Evolutionary conservation across 2,888 invertebrate species (phyloP).

Genomic region (Eupithecia pulchellata): DNA sequence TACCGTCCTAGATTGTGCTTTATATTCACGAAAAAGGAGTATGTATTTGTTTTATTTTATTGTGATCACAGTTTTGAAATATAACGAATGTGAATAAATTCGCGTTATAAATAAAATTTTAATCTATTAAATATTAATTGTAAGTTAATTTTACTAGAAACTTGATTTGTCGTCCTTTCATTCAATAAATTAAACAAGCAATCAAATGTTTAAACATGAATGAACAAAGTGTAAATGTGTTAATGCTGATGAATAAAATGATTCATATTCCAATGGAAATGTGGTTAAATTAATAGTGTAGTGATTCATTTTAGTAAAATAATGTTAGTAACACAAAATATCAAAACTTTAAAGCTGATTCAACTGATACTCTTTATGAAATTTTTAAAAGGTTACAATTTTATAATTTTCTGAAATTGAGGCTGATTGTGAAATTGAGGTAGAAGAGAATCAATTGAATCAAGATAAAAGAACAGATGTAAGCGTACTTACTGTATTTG

Average conservation of each 20-base stretch:
- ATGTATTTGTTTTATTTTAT: not conserved
- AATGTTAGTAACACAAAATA: constrained; percentile 33
- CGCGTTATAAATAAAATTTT: not conserved
- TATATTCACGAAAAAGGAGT: not conserved
- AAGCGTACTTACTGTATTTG: constrained; percentile 80
- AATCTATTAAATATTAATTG: not conserved
- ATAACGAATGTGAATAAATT: not conserved
- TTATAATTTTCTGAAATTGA: not conserved
- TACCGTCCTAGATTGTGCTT: not conserved
- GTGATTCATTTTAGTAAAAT: constrained; percentile 30
- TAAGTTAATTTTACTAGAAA: not conserved
- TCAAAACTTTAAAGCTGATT: constrained; percentile 36
- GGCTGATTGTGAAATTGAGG: constrained; percentile 42
- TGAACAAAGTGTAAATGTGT: constrained; percentile 46
- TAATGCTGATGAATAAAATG: constrained; percentile 50
- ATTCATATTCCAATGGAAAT: constrained; percentile 58
- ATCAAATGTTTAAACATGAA: constrained; percentile 46
- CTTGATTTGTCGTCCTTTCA: constrained; percentile 23
- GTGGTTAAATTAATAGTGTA: constrained; percentile 50
- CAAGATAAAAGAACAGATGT: constrained; percentile 66
- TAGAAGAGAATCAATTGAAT: constrained; percentile 69
- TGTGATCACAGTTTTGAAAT: not conserved
- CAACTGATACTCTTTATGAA: constrained; percentile 35
- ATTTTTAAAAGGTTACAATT: not conserved
- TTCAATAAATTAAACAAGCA: constrained; percentile 24